phyloP scores from a whole-genome alignment of 2,113 vertebrate species.

The Perca flavescens region DNA sequence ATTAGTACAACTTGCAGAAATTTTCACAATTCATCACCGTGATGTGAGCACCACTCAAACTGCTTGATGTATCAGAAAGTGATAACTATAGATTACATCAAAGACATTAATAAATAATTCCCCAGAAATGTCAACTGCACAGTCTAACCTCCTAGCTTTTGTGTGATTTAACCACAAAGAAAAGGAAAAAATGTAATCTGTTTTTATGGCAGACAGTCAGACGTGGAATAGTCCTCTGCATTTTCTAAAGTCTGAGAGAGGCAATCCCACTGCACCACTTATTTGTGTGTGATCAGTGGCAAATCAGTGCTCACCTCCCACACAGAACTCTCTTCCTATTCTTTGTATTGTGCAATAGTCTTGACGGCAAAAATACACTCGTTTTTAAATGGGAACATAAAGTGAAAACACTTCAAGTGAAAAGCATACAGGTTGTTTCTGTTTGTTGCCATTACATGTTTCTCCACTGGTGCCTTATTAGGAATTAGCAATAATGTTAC shows the following conservation, averaged over 20 bases:
- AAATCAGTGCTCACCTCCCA: constrained; percentile 24
- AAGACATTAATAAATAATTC: constrained; percentile 30
- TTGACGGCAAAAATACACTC: constrained; percentile 1
- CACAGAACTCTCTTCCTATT: constrained; percentile 1
- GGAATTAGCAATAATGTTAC: background rate
- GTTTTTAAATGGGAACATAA: constrained; percentile 21
- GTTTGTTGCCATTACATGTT: background rate
- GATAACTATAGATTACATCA: constrained; percentile 20
- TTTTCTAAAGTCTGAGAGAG: constrained; percentile 7
- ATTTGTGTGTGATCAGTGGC: constrained; percentile 27
- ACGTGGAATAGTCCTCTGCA: background rate
- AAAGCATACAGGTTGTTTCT: constrained; percentile 16
- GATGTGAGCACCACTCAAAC: constrained; percentile 1
- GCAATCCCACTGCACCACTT: background rate
- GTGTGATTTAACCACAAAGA: constrained; percentile 30
- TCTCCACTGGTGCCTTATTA: background rate
- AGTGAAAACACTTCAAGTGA: constrained; percentile 17
- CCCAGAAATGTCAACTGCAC: constrained; percentile 3
- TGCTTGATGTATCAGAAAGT: background rate
- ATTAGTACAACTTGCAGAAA: constrained; percentile 30
- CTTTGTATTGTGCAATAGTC: constrained; percentile 13
- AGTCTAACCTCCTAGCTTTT: background rate
- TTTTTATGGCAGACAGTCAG: constrained; percentile 17
- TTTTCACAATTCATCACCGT: constrained; percentile 22
- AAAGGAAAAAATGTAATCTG: constrained; percentile 29